Base-by-base conservation (phyloP, 2,113 vertebrate genomes). In the Solenodon paradoxus region DNA sequence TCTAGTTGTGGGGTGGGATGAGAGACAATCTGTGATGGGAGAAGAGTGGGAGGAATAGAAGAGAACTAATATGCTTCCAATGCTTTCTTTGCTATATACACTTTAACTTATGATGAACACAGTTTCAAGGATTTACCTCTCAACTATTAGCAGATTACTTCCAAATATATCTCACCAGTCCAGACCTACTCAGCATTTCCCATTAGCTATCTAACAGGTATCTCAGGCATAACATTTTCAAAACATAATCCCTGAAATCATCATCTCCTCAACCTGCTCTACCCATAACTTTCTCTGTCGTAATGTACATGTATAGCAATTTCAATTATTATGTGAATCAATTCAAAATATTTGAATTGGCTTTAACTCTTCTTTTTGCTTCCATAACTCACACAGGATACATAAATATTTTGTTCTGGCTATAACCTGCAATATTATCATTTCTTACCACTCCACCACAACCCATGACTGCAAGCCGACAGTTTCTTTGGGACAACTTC, bases 151-250 rank as follows among this genome's bases (percentile, higher is more conserved):
- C 38, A 92, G 38, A 51, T 9, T 47, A 42, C 5, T 55, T 80
- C 22, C 7, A 69, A 26, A 84, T 69, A 32, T 64, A 26, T 80
- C 93, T 93, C 71, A 84, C 81, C 19, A 51, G 11, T 35, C 61
- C 51, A 75, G 51, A 5, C 5, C 7, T 35, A 68, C 32, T 86
- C 9, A 22, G 35, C 12, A 55, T 95, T 92, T 85, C 9, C 12
- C 53, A 6, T 77, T 86, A 84, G 30, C 64, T 26, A 4, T 30
- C 16, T 81, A 35, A 26, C 5, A 9, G 2, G 1, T 9, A 80
- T 32, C 17, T 42, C 38, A 80, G 55, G 61, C 24, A 17, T 72
- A 74, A n/a, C 8, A 17, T 16, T 10, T 55, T 88, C 38, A 57
- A 93, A 66, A 49, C 7, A 63, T 35, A 82, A 42, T 68, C 75